Evolutionary conservation across 2,888 invertebrate species (phyloP), one percentile per base, ranked within the genome.

Genomic region (Tethea ocularis): DNA sequence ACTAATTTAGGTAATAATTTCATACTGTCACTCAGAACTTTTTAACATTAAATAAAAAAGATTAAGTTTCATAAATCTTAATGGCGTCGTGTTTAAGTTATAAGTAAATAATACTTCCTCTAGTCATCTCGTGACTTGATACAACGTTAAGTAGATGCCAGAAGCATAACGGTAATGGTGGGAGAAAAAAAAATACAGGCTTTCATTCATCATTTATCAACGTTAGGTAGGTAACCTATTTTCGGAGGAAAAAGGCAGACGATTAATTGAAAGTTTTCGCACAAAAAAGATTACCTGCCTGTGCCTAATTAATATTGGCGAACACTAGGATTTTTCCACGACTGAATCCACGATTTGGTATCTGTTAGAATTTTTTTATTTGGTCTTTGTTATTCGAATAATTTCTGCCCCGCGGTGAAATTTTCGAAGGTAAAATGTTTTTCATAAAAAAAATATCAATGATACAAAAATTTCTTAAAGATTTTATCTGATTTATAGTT

Each of bases 11-110:
- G 38, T 38, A 38, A 38, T 53, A 53, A 53, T 53, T 53, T 33
- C 11, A 53, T 29, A 53, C 29, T 20, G 26, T 29, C 38, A 38
- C 53, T 29, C 11, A 53, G 53, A 53, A 52, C 17, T 53, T 53
- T 29, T 53, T 54, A 36, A 36, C 54, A 33, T n/a, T 24, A 15
- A 61, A 64, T 67, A 63, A 66, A 56, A 60, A 58, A 69, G 74
- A 74, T 72, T 72, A 74, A 70, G 66, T 63, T 64, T 61, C 63
- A 74, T 75, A 73, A 74, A 75, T 75, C 74, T 71, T 62, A 38
- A 62, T 62, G 56, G 61, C 63, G 60, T 61, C 60, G 63, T 67
- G 62, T 67, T 65, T 62, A 62, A 52, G 33, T 54, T 46, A 33
- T 53, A 26, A 52, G 62, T 60, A 67, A 68, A 70, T 74, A 66